A percentile compares a stretch with the other conserved stretches of the same genome.
These are phyloP conservation scores for Ctenoplectra terminalis DNA, from an alignment of 1,140 invertebrate species.

Conservation along the genomic window DNA sequence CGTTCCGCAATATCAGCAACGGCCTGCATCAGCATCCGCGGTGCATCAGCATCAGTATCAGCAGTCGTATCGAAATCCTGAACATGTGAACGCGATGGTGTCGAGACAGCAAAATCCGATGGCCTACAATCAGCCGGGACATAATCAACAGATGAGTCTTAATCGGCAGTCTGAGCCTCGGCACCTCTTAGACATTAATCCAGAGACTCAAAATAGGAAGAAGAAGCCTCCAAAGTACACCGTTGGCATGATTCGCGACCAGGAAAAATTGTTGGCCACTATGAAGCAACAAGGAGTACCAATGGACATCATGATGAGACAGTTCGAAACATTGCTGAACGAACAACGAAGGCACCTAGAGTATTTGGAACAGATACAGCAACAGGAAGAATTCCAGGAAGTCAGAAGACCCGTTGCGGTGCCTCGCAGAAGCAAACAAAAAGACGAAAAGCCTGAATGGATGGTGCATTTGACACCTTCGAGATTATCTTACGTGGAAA, in stretches of 20 bases:
- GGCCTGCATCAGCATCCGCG: not conserved
- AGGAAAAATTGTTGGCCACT: slow-evolving; percentile 70
- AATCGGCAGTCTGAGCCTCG: not conserved
- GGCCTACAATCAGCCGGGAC: not conserved
- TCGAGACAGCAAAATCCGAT: slow-evolving; percentile 17
- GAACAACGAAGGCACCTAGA: slow-evolving; percentile 74
- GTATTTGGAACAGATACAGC: slow-evolving; percentile 57
- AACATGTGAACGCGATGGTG: not conserved
- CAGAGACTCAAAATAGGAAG: not conserved
- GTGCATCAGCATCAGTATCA: not conserved
- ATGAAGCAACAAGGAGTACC: slow-evolving; percentile 75
- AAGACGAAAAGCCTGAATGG: slow-evolving; percentile 75
- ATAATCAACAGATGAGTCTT: not conserved
- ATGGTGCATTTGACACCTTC: slow-evolving; percentile 74
- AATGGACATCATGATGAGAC: slow-evolving; percentile 72
- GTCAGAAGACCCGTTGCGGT: not conserved
- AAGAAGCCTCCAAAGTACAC: slow-evolving; percentile 64
- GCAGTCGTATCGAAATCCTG: slow-evolving; percentile 4
- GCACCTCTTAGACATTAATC: not conserved
- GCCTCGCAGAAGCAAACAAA: slow-evolving; percentile 12
- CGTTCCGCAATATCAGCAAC: not conserved
- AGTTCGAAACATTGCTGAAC: slow-evolving; percentile 73
- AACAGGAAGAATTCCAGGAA: not conserved
- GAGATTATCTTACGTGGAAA: slow-evolving; percentile 64
- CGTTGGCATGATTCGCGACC: slow-evolving; percentile 74